Conservation (phyloP, 2,888 invertebrate species). For the Hirtodrosophila trivittata region DNA sequence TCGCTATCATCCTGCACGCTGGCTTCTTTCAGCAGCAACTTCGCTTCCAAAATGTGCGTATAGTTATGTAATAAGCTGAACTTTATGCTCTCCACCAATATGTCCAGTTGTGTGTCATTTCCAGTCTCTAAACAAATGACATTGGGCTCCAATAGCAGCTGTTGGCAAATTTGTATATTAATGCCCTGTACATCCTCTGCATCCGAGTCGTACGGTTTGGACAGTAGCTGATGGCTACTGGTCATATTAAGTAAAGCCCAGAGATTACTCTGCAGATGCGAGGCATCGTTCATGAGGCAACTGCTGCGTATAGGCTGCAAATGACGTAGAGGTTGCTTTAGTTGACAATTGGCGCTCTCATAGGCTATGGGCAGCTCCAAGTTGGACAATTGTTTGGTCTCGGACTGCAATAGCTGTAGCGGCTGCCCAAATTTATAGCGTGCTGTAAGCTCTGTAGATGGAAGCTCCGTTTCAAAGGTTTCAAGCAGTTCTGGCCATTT, state of each 20-base stretch:
- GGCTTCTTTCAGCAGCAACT: constrained; percentile 32
- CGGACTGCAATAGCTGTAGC: constrained; percentile 66
- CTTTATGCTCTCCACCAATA: constrained; percentile 39
- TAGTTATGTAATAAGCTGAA: constrained; percentile 65
- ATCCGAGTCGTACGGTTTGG: constrained; percentile 53
- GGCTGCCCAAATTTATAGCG: constrained; percentile 76
- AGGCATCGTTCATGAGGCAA: constrained; percentile 57
- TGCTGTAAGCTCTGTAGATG: neutral
- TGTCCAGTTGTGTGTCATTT: constrained; percentile 45
- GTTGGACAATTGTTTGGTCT: constrained; percentile 28
- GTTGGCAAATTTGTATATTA: constrained; percentile 49
- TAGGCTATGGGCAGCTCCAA: constrained; percentile 77
- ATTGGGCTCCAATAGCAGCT: constrained; percentile 2
- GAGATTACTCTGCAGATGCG: constrained; percentile 51
- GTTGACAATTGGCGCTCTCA: constrained; percentile 69
- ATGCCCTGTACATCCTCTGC: constrained; percentile 33
- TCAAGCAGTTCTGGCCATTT: constrained; percentile 67
- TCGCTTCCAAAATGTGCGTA: constrained; percentile 54
- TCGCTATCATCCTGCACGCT: constrained; percentile 24
- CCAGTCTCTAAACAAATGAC: constrained; percentile 32
- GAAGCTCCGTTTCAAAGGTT: constrained; percentile 28
- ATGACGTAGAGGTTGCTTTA: constrained; percentile 73
- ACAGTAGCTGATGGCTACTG: constrained; percentile 47
- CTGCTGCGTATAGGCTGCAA: constrained; percentile 54
- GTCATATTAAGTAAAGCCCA: constrained; percentile 54